Conservation (phyloP, 2,888 invertebrate genomes). For the Andricus quercusramuli region DNA sequence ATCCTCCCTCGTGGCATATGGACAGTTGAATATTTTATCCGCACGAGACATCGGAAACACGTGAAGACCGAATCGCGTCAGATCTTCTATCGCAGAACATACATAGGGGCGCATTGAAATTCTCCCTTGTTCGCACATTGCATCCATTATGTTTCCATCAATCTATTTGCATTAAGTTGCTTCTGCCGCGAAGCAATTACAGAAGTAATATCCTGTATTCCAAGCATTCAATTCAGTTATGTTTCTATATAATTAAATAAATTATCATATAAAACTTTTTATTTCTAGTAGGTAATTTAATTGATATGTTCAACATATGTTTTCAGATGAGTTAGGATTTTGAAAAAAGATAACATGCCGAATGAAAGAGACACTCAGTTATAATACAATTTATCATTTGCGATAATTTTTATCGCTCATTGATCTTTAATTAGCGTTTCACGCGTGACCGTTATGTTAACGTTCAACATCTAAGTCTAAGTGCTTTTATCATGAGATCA, state of each 20-base stretch:
- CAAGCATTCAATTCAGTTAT: background rate
- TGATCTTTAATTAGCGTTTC: conserved; percentile 6
- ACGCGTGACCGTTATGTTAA: background rate
- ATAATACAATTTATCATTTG: background rate
- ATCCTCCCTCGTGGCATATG: conserved; percentile 24
- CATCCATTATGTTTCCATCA: conserved; percentile 14
- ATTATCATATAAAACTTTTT: background rate
- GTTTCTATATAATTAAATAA: background rate
- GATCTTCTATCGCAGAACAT: conserved; percentile 8
- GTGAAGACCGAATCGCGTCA: conserved; percentile 24
- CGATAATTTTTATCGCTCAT: background rate
- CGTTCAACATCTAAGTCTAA: background rate
- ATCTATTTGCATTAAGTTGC: conserved; percentile 23
- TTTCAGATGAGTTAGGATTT: background rate
- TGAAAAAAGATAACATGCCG: background rate
- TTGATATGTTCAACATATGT: background rate
- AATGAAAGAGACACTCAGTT: background rate
- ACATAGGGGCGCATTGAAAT: conserved; percentile 34
- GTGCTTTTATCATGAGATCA: background rate
- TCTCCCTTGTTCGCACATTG: conserved; percentile 14
- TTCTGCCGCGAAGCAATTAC: background rate
- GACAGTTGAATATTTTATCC: conserved; percentile 33
- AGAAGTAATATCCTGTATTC: background rate
- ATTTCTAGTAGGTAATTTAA: background rate
- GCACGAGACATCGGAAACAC: conserved; percentile 31